These are phyloP conservation scores for Brachyalestes nurse DNA, from an alignment of 2,797 vertebrate genomes.

Conservation along the genomic window DNA sequence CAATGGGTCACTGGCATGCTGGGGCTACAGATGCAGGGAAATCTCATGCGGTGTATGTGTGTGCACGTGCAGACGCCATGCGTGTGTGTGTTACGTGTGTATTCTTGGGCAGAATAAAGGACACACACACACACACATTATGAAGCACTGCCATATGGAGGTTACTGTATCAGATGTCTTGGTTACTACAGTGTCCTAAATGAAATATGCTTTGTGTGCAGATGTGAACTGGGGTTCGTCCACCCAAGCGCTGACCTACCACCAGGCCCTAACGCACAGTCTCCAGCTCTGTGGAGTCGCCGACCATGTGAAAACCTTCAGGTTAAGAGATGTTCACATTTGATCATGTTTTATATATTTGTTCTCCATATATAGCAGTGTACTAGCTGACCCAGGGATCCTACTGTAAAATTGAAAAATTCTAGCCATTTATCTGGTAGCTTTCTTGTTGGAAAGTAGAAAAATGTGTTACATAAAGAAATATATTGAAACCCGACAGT, in stretches of 20 bases:
- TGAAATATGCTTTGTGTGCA: constrained; percentile 64
- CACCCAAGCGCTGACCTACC: constrained; percentile 96
- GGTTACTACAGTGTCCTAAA: neutral
- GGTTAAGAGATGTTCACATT: constrained; percentile 72
- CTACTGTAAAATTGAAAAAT: too few species aligned
- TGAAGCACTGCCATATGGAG: neutral
- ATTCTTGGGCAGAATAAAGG: constrained; percentile 10
- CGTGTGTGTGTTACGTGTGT: constrained; percentile 56
- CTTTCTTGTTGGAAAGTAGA: too few species aligned
- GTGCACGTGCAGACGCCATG: constrained; percentile 58
- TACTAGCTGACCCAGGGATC: too few species aligned
- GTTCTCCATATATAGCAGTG: too few species aligned
- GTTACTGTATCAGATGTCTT: constrained; percentile 11
- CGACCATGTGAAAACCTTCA: constrained; percentile 97
- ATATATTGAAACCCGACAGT: too few species aligned
- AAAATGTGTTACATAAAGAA: too few species aligned
- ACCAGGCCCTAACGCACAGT: constrained; percentile 93
- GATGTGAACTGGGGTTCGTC: constrained; percentile 99
- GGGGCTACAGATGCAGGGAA: constrained; percentile 43
- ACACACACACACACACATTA: constrained; percentile 1
- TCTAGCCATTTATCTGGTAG: too few species aligned
- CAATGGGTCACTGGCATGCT: constrained; percentile 34
- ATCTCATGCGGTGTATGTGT: constrained; percentile 39
- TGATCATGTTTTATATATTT: neutral
- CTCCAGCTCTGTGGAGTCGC: constrained; percentile 94